Conservation (phyloP, 1,140 invertebrate species). For the Eulimnadia texana region DNA sequence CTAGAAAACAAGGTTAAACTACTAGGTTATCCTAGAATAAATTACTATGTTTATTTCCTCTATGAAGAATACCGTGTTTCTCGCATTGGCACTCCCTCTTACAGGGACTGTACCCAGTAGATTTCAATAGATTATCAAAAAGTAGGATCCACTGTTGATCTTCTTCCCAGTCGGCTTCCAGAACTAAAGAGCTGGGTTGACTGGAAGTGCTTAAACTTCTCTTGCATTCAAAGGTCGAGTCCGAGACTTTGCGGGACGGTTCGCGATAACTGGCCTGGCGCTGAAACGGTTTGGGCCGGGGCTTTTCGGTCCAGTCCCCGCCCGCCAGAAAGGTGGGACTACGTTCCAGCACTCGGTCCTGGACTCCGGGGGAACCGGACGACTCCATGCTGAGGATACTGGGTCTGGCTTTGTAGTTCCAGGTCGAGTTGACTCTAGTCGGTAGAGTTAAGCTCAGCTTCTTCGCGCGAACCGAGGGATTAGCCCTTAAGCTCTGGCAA, state of each 20-base stretch:
- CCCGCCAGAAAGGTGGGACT: neutral
- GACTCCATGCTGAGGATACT: neutral
- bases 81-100: conserved; percentile 33
- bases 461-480: neutral
- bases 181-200: neutral
- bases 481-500: neutral
- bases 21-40: too few relatives aligned
- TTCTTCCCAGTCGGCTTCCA: conserved; percentile 29
- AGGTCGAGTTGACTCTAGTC: neutral
- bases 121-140: conserved; percentile 39
- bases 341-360: neutral
- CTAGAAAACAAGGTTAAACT: too few relatives aligned
- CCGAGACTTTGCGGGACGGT: neutral
- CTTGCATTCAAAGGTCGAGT: neutral
- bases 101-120: conserved; percentile 18
- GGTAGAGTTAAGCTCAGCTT: neutral
- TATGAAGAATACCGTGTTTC: conserved; percentile 12
- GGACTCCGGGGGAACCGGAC: neutral
- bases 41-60: too few relatives aligned
- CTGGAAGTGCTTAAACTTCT: neutral
- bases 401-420: neutral
- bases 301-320: neutral
- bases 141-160: conserved; percentile 38
- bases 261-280: neutral
- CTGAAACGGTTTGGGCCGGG: neutral